Base-by-base conservation (phyloP, 2,113 vertebrate genomes). In the Lophius piscatorius region DNA sequence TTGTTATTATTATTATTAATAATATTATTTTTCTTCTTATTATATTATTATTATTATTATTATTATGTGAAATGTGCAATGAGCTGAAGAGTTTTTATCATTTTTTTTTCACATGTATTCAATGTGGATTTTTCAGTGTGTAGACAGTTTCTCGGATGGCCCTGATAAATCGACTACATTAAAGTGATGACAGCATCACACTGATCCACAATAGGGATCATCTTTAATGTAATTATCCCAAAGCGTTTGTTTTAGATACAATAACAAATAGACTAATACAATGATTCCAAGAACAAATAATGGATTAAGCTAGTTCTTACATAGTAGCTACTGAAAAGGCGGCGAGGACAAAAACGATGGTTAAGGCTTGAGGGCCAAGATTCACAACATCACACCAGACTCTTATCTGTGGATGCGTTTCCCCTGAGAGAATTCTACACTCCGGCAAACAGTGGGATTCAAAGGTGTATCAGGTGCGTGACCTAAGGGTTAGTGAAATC, bases 401-500 rank as follows among this genome's bases (percentile, higher is more conserved):
- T 87, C 76, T 89, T 91, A 88, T 91, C 89, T 89, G 70, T 73
- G 78, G 84, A 86, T 56, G 63, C 61, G 46, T 87, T 72, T 68
- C 79, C 80, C 83, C 74, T 57, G 82, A 82, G 89, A 90, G 84
- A 80, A 82, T 78, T 83, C 78, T 85, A 45, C 78, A 86, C 87
- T 85, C 52, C 78, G 82, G 78, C 81, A 88, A 83, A 78, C 82
- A 80, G 78, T 66, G 18, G 72, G 83, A 87, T 85, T 88, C 87
- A 88, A 87, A 91, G 87, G 84, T 89, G 87, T 86, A 90, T 88
- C 90, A 91, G 87, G 89, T 89, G 88, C 87, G 82, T 80, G 87
- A 90, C 89, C 87, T 68, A 74, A 71, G 82, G 90, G 84, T 88
- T 82, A 82, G 83, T 81, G 81, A 80, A 89, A 83, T 86, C 80